These are phyloP conservation scores for Varanus salvator DNA, from an alignment of 2,113 vertebrate species.

Conservation along the genomic window DNA sequence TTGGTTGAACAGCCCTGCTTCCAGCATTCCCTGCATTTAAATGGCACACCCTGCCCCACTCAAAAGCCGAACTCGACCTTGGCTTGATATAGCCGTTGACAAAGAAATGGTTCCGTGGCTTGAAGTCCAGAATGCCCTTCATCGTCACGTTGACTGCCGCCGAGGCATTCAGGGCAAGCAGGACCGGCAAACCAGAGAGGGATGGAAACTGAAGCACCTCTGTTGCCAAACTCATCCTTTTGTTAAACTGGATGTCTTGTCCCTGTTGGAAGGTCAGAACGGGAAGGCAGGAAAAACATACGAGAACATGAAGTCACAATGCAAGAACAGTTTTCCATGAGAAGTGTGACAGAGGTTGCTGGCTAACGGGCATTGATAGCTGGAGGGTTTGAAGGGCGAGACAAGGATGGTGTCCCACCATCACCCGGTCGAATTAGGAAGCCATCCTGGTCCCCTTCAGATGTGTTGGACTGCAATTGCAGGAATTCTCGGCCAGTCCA, in stretches of 20 bases:
- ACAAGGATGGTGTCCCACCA: no score
- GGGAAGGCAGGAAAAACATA: slow-evolving; percentile 6
- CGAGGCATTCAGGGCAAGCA: slow-evolving; percentile 82
- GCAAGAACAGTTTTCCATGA: neutral
- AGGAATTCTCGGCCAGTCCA: no score
- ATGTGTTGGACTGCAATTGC: no score
- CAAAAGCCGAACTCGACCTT: slow-evolving; percentile 71
- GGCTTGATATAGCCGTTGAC: slow-evolving; percentile 85
- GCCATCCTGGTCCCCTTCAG: no score
- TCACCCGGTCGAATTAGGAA: no score
- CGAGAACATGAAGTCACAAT: neutral
- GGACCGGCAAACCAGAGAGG: slow-evolving; percentile 84
- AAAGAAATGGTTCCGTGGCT: slow-evolving; percentile 80
- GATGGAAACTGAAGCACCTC: slow-evolving; percentile 84
- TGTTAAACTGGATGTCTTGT: slow-evolving; percentile 83
- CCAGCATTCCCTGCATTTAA: neutral
- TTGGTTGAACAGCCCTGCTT: neutral
- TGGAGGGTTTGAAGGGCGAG: no score
- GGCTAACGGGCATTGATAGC: neutral
- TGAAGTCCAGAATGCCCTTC: slow-evolving; percentile 81
- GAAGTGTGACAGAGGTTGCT: neutral
- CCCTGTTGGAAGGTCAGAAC: slow-evolving; percentile 74
- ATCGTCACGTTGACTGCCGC: slow-evolving; percentile 78
- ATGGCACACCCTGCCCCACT: neutral
- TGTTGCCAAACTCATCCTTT: slow-evolving; percentile 77